Evolutionary conservation across 2,797 vertebrate genomes (phyloP), one percentile per base, ranked within the genome.

Genomic region (Bradypus variegatus): DNA sequence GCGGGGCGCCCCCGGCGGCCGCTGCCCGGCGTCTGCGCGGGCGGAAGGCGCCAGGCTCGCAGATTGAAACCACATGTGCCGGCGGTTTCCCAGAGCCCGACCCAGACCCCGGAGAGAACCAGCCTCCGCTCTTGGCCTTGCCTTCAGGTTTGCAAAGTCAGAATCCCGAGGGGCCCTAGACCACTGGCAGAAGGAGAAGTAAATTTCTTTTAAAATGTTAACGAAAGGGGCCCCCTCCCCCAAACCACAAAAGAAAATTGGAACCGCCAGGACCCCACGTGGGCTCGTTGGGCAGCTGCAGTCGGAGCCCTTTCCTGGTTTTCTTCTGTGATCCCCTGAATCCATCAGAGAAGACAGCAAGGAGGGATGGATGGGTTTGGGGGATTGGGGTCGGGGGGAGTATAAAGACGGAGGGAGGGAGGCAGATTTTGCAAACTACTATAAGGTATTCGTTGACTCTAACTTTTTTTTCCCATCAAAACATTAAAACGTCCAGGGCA

Each of bases 51-150:
- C 95, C 84, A 13, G 79, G 87, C 93, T 64, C 15, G 2, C 53
- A 62, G 95, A 97, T 95, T 85, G 89, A 96, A 97, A 95, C 89
- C 97, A 95, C 90, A 94, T 96, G 97, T 86, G 91, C 89, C 27
- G 11, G 90, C 36, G 92, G 75, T 78, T 69, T 86, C 67, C 2
- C 29, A 58, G 41, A 72, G 82, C 91, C 31, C 29, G 64, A 33
- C 85, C 87, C 93, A 38, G 48, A 90, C 89, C 25, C 55, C 19
- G 8, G 78, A 0, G 25, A 62, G 60, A 45, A 16, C 48, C 6
- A 2, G 36, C 58, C 11, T 50, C 72, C 23, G 58, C 62, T 62
- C 78, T 58, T n/a, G 38, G 18, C 41, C 75, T 76, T 38, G 70
- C 25, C 77, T 60, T 45, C 29, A 41, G 36, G 41, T 36, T 86